A percentile compares a stretch with the other conserved stretches of the same genome.
Conservation (phyloP, 2,113 vertebrate species). For the Sorex araneus region DNA sequence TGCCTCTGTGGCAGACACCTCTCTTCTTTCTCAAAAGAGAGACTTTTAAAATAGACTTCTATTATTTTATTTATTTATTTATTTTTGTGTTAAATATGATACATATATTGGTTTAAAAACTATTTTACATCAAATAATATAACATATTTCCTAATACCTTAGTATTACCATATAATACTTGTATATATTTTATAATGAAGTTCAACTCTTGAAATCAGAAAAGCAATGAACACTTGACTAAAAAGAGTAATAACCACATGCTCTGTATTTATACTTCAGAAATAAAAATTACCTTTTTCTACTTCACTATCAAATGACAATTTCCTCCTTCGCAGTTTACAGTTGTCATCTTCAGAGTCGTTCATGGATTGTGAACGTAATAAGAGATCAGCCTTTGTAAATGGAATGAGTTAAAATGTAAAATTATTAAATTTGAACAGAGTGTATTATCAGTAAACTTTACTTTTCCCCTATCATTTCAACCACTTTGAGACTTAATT, state of each 20-base stretch:
- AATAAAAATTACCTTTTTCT: slow-evolving; percentile 92
- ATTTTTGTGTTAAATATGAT: background rate
- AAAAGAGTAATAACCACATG: slow-evolving; percentile 31
- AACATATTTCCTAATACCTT: background rate
- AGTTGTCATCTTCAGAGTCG: slow-evolving; percentile 92
- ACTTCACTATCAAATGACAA: slow-evolving; percentile 95
- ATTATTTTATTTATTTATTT: too few species aligned
- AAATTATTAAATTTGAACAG: slow-evolving; percentile 82
- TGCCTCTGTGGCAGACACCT: too few species aligned
- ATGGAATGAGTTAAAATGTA: slow-evolving; percentile 84
- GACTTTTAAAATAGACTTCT: too few species aligned
- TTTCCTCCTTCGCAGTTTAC: slow-evolving; percentile 92
- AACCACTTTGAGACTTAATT: slow-evolving; percentile 65
- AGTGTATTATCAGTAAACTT: slow-evolving; percentile 69
- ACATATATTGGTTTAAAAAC: too few species aligned
- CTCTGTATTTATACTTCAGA: slow-evolving; percentile 77
- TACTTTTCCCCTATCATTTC: slow-evolving; percentile 73
- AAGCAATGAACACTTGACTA: background rate
- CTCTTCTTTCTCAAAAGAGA: too few species aligned
- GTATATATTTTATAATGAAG: background rate
- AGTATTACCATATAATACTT: too few species aligned
- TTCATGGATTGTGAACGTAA: slow-evolving; percentile 89
- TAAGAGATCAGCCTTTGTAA: slow-evolving; percentile 89
- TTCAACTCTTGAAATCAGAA: slow-evolving; percentile 44
- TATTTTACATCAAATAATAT: background rate